Base-by-base conservation (phyloP, 64 coral and sea anemone species). In the Montipora sp. region DNA sequence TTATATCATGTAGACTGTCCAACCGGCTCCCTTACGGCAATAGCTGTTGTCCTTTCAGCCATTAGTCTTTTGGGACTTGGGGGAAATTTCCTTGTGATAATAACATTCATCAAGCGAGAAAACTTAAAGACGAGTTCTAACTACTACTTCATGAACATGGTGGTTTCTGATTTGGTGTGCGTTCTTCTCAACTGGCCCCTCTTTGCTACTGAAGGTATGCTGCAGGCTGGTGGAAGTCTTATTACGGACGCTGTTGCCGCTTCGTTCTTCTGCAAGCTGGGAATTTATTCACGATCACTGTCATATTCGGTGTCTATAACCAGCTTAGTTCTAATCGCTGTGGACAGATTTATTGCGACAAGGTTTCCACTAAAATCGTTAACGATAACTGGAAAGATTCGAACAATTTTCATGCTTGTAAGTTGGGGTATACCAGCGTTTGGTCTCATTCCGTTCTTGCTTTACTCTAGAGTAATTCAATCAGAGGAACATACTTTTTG, bases 101-200 rank as follows among this genome's bases (percentile, higher is more conserved):
- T 61, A 60, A 61, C 79, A 22, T 81, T 81, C 55, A 59, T 81
- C 53, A 81, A 61, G 55, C 58, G 8, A 4, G 2, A 15, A 27
- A 81, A 36, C 53, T n/a, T 81, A 13, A 81, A 81, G 23, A 81
- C 79, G 3, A 81, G 79, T 8, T 24, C 51, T 3, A 81, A 81
- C 23, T 81, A 61, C 51, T 81, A 11, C 79, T 44, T 81, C 10
- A 14, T 63, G 8, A 81, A 81, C 79, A 81, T 81, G 79, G 79
- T 55, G 5, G 14, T 81, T 60, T 81, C 79, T 3, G 79, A 81
- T 14, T 5, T 81, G 18, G 11, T 81, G 10, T 59, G 21, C 11
- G 51, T 81, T 12, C 14, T 81, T 20, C 12, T 81, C n/a, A 59
- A 24, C 24, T 81, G 79, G 79, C 79, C 79, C 18, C 79, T 81